Base-by-base conservation (phyloP, 1,140 invertebrate species). In the Apis laboriosa region DNA sequence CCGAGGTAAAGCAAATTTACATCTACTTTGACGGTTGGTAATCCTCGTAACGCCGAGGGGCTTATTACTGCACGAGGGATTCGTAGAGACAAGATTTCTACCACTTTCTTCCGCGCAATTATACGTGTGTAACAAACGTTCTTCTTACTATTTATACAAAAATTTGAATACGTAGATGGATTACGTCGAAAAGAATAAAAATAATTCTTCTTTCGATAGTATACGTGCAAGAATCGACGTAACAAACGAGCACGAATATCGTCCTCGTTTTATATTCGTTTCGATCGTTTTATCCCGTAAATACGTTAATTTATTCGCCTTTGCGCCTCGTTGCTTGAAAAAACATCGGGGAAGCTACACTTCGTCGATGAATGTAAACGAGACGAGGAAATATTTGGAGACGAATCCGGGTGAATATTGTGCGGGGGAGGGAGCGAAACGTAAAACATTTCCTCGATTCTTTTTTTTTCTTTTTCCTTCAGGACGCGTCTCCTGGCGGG, bases 361-460 rank as follows among this genome's bases (percentile, higher is more conserved):
- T 19, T 43, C 34, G 19, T 64, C n/a, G n/a, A 11, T 66, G 9
- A 53, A 24, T 15, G 17, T 11, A 34, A 28, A 55, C 43, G 5
- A 9, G 56, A 61, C 34, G 49, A 1, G 51, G 43, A 28, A 43
- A 53, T 74, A 55, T 66, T 80, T 63, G 58, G 49, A 28, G 58
- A 73, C 78, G 56, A 19, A 74, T 80, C 60, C 60, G 5, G n/a
- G 12, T 15, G 60, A 64, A 55, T 72, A 49, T 80, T 49, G 78
- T 5, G 51, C 68, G n/a, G 68, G 5, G 43, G 43, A 49, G 28
- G 28, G 56, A 70, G 55, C 24, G 24, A 19, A 28, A 43, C 60
- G 56, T 66, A 61, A 74, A 78, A 71, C 78, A 74, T 72, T 64
- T 70, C 78, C 51, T 86, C 73, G 78, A 83, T 66, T 85, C 74